Evolutionary conservation across 2,888 invertebrate genomes (phyloP).

Genomic region (Drosophila suboccidentalis): DNA sequence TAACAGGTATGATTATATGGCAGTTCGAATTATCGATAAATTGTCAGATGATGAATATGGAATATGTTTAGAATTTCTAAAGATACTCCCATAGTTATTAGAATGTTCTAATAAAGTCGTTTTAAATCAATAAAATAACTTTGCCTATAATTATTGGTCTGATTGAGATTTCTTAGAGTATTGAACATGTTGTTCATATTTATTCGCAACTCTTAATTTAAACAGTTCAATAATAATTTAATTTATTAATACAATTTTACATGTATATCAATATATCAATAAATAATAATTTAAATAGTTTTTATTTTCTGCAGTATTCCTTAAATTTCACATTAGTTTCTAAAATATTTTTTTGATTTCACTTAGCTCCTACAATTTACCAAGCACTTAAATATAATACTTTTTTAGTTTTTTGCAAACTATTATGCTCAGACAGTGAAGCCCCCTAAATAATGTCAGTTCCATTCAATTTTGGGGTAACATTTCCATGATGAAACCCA

Average conservation of each 20-base stretch:
- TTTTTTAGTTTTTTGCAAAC: constrained; percentile 1
- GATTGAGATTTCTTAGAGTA: too few relatives aligned
- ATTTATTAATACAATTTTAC: too few relatives aligned
- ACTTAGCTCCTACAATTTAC: background rate
- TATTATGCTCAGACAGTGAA: background rate
- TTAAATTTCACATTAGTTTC: background rate
- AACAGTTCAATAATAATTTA: too few relatives aligned
- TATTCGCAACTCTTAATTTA: too few relatives aligned
- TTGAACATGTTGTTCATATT: too few relatives aligned
- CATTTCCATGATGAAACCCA: constrained; percentile 27
- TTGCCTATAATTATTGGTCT: too few relatives aligned
- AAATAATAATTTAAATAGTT: background rate
- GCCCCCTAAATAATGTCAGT: constrained; percentile 8
- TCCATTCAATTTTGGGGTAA: constrained; percentile 28
- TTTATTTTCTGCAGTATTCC: background rate
- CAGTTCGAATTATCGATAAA: constrained; percentile 10
- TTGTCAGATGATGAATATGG: background rate
- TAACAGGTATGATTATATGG: too few relatives aligned
- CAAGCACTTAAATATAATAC: background rate
- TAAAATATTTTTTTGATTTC: background rate
- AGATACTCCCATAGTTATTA: too few relatives aligned
- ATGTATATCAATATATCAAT: too few relatives aligned
- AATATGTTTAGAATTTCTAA: background rate
- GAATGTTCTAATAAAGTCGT: too few relatives aligned
- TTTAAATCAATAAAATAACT: too few relatives aligned